Conservation (phyloP, 1,140 invertebrate genomes). For the Drosophila navojoa region DNA sequence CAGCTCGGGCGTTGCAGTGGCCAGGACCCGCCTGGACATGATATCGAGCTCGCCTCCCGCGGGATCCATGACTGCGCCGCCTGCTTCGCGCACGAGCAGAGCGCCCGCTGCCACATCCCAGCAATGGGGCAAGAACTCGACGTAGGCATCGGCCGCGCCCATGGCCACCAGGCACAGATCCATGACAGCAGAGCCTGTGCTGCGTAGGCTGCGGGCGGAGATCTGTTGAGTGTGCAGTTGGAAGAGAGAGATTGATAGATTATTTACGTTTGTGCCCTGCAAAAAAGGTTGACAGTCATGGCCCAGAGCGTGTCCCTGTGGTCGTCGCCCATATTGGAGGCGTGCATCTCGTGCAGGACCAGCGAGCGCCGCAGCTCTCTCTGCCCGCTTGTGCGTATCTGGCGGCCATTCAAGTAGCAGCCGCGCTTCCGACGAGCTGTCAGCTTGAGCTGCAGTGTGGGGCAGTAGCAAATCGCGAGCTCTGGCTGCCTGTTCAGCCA, state of each 20-base stretch:
- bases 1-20: slow-evolving; percentile 88
- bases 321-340: background rate
- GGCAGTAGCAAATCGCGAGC: slow-evolving; percentile 94
- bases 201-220: slow-evolving; percentile 86
- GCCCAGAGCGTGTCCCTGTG: background rate
- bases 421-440: slow-evolving; percentile 23
- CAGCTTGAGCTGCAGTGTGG: slow-evolving; percentile 88
- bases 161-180: slow-evolving; percentile 95
- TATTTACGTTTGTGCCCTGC: slow-evolving; percentile 20
- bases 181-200: slow-evolving; percentile 94
- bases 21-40: slow-evolving; percentile 90
- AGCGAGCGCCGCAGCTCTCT: background rate
- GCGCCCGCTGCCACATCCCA: slow-evolving; percentile 96
- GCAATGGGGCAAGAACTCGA: slow-evolving; percentile 94
- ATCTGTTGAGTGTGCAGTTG: background rate
- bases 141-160: slow-evolving; percentile 93
- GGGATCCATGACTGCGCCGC: slow-evolving; percentile 95
- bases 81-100: slow-evolving; percentile 94
- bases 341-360: slow-evolving; percentile 10
- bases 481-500: slow-evolving; percentile 87
- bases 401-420: slow-evolving; percentile 13
- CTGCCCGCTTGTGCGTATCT: slow-evolving; percentile 14
- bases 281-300: background rate
- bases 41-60: slow-evolving; percentile 91
- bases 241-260: no score